phyloP scores from a whole-genome alignment of 1,140 invertebrate species.

The Hyles euphorbiae region DNA sequence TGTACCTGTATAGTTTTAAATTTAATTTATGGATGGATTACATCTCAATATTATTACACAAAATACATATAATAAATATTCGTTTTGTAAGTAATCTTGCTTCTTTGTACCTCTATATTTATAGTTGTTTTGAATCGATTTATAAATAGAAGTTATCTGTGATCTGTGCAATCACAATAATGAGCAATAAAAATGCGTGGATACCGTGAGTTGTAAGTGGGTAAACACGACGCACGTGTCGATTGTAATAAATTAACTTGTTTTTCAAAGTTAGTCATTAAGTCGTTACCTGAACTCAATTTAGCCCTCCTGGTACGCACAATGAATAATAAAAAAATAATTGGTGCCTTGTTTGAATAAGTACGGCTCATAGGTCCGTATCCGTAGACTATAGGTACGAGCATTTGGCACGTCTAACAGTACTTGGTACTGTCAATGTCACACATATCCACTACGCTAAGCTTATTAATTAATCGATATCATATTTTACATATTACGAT shows the following conservation, averaged over 20 bases:
- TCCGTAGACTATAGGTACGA: conserved; percentile 9
- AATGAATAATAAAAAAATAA: conserved; percentile 57
- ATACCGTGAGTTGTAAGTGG: conserved; percentile 1
- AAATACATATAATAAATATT: too few relatives aligned
- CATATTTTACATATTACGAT: background rate
- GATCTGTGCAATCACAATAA: background rate
- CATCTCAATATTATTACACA: too few relatives aligned
- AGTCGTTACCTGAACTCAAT: conserved; percentile 18
- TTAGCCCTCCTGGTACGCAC: conserved; percentile 20
- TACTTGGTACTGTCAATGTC: conserved; percentile 46
- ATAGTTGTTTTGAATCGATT: too few relatives aligned
- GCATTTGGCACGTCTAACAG: conserved; percentile 54
- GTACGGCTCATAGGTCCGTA: conserved; percentile 27
- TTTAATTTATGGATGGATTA: too few relatives aligned
- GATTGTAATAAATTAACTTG: conserved; percentile 12
- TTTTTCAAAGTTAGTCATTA: conserved; percentile 15
- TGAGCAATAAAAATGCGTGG: conserved; percentile 3
- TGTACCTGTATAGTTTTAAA: too few relatives aligned
- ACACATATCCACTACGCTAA: conserved; percentile 15
- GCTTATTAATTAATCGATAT: conserved; percentile 9
- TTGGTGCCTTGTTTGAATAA: conserved; percentile 52
- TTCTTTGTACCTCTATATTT: too few relatives aligned
- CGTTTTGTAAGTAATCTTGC: too few relatives aligned
- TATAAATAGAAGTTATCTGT: too few relatives aligned
- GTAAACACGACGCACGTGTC: conserved; percentile 13